Evolutionary conservation across 2,888 invertebrate species (phyloP), one percentile per base, ranked within the genome.

Genomic region (Prenolepis imparis): DNA sequence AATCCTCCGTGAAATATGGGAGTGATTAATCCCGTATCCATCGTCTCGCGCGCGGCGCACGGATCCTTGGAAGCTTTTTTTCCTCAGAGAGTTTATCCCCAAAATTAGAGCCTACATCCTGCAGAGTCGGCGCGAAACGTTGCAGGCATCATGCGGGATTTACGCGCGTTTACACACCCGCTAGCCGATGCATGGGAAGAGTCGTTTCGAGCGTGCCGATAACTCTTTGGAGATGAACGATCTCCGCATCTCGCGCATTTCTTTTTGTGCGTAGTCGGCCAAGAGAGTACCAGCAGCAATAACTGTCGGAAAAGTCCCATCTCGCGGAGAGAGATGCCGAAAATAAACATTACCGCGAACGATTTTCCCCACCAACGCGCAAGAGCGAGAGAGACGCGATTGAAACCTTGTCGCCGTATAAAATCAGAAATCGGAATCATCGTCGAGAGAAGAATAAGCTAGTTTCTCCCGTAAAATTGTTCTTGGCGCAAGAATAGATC

Each of bases 181-280:
- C 85, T 83, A 84, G 84, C 90, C 88, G 83, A 91, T 91, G 87
- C 86, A 48, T 28, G 28, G 1, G 28, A 28, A 28, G 84, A 59
- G 80, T 85, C 87, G 87, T 89, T 88, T 91, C 85, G 86, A 84
- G 84, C 77, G 86, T 77, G 78, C 86, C 87, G 89, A 91, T 89
- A 90, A 89, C 86, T 89, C 89, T 89, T 85, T 85, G 84, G 83
- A 88, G 91, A 92, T 87, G 90, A 89, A 92, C 89, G 88, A 89
- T 87, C 84, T 87, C 84, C 77, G 70, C 70, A 70, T 28, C 28
- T 28, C 28, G 28, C 28, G 28, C 28, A 28, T 28, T 28, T 28
- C 28, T 28, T 28, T 28, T 28, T 28, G 1, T 28, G 28, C 28
- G 28, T 3, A 28, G 28, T 28, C 28, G 28, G 1, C 28, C 28